phyloP scores from a whole-genome alignment of 23 tunicate species.

The Ciona savignyi region DNA sequence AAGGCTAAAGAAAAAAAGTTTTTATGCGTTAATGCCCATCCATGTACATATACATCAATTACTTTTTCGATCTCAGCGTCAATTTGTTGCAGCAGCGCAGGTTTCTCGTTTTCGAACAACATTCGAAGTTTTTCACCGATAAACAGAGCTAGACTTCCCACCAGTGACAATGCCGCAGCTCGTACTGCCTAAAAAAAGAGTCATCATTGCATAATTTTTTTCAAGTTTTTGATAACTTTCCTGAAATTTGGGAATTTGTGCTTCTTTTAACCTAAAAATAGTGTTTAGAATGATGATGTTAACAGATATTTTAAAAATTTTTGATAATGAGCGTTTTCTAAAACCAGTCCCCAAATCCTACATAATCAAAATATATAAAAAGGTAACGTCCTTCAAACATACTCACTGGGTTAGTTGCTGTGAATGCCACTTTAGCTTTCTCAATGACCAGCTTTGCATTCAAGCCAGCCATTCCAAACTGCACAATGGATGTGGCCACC shows the following conservation, averaged over 20 bases:
- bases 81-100: constrained; percentile 31
- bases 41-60: too few relatives aligned
- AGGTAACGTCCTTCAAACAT: not conserved
- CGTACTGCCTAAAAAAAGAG: constrained; percentile 6
- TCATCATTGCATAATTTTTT: too few relatives aligned
- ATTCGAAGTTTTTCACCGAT: constrained; percentile 23
- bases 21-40: too few relatives aligned
- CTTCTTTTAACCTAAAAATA: too few relatives aligned
- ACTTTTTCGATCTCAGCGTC: constrained; percentile 42
- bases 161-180: constrained; percentile 16
- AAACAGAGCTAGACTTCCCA: constrained; percentile 14
- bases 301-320: too few relatives aligned
- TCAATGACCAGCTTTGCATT: constrained; percentile 25
- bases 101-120: constrained; percentile 34
- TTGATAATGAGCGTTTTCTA: too few relatives aligned
- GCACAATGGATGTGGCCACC: constrained; percentile 10
- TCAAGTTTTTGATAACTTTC: too few relatives aligned
- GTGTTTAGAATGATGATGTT: too few relatives aligned
- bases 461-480: constrained; percentile 26
- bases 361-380: not conserved
- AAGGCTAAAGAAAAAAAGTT: too few relatives aligned
- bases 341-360: not conserved
- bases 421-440: constrained; percentile 22
- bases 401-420: constrained; percentile 34
- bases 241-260: too few relatives aligned